These are phyloP conservation scores for Corvus moneduloides DNA, from an alignment of 2,113 vertebrate species.

Conservation along the genomic window DNA sequence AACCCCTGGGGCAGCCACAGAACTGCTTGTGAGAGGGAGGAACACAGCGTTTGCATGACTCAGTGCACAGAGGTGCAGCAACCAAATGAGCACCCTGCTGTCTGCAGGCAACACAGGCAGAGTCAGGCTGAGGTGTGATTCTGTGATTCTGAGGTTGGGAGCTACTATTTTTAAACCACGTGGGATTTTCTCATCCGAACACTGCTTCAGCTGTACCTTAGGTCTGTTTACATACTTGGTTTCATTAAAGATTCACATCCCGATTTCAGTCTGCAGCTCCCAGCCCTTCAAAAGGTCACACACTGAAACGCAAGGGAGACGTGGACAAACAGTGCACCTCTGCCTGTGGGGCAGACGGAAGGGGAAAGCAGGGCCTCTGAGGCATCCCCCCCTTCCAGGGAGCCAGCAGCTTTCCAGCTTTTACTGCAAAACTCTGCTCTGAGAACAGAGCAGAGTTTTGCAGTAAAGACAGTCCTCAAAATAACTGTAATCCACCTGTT, in stretches of 20 bases:
- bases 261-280: neutral
- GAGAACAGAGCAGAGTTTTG: neutral
- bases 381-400: no score
- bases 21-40: neutral
- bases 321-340: neutral
- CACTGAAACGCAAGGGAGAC: neutral
- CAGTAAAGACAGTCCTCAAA: neutral
- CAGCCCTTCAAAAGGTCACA: neutral
- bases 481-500: rapidly evolving
- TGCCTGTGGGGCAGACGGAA: neutral
- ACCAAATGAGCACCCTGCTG: neutral
- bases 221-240: neutral
- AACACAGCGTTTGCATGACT: neutral
- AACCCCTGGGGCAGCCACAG: neutral
- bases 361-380: neutral
- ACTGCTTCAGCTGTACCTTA: neutral
- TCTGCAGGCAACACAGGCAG: neutral
- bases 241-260: slow-evolving; percentile 26
- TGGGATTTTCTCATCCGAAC: slow-evolving; percentile 7
- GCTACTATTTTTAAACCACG: neutral
- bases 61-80: neutral
- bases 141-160: neutral
- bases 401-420: neutral
- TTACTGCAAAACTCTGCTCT: no score
- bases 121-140: neutral